Conservation (phyloP, 1,140 invertebrate genomes). For the Euwallacea similis region DNA sequence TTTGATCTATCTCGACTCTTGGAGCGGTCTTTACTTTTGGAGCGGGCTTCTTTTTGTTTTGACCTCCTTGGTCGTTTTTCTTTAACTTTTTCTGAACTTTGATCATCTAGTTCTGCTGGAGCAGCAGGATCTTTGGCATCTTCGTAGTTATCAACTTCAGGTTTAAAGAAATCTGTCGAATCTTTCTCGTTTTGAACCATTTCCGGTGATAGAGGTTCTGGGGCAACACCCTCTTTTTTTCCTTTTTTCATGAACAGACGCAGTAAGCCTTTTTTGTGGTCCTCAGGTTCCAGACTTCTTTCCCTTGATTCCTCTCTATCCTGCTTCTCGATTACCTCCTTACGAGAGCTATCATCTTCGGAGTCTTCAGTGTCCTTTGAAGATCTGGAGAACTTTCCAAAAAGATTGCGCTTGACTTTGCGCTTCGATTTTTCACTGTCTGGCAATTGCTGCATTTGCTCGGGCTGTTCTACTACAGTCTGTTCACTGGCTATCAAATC, state of each 20-base stretch:
- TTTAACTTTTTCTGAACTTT: background rate
- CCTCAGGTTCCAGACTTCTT: constrained; percentile 23
- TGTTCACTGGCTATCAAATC: constrained; percentile 50
- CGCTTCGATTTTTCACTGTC: constrained; percentile 41
- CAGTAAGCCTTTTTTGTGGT: constrained; percentile 38
- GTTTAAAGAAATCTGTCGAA: constrained; percentile 21
- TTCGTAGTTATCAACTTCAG: constrained; percentile 31
- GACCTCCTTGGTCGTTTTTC: constrained; percentile 9
- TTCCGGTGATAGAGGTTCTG: constrained; percentile 20
- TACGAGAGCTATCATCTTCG: constrained; percentile 38
- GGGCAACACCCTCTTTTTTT: constrained; percentile 16
- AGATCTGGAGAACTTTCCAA: constrained; percentile 45
- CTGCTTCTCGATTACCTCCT: constrained; percentile 50
- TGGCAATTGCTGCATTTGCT: constrained; percentile 5
- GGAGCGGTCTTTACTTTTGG: constrained; percentile 26
- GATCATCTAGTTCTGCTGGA: background rate
- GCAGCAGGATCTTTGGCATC: constrained; percentile 27
- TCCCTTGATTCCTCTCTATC: constrained; percentile 50
- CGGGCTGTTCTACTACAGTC: constrained; percentile 36
- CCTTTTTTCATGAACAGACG: constrained; percentile 38
- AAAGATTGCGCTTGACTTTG: constrained; percentile 43
- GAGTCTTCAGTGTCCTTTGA: constrained; percentile 46
- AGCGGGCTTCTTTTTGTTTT: constrained; percentile 26
- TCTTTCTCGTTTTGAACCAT: constrained; percentile 36
- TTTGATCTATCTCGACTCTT: constrained; percentile 35